Conservation (phyloP, 2,113 vertebrate species). For the Podocnemis expansa region DNA sequence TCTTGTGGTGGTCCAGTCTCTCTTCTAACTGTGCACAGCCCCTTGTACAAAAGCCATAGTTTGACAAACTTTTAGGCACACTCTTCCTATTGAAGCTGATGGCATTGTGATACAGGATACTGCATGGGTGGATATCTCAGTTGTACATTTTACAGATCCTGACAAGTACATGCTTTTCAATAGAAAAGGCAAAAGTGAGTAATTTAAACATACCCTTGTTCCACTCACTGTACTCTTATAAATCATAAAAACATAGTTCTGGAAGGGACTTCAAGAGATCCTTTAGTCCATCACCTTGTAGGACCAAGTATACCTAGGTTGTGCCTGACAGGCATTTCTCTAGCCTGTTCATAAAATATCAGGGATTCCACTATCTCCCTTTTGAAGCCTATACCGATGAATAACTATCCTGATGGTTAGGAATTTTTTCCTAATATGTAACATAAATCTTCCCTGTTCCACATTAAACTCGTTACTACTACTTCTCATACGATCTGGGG, state of each 20-base stretch:
- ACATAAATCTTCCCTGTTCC: neutral
- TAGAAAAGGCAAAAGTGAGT: neutral
- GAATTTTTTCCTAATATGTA: neutral
- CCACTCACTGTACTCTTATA: neutral
- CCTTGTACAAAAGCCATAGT: neutral
- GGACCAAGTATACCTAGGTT: neutral
- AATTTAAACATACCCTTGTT: neutral
- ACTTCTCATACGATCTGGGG: neutral
- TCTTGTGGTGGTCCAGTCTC: neutral
- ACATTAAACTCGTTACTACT: neutral
- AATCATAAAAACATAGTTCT: neutral
- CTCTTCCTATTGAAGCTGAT: neutral
- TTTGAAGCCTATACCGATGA: neutral
- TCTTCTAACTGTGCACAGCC: rapidly evolving
- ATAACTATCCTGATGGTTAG: neutral
- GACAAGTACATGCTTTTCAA: rapidly evolving
- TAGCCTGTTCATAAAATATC: neutral
- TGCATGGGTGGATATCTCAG: rapidly evolving
- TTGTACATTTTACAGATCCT: neutral
- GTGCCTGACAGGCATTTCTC: neutral
- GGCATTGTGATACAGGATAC: neutral
- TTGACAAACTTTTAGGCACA: neutral
- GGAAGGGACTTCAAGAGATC: neutral
- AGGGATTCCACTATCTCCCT: neutral
- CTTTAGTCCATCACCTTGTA: neutral